Percentiles rank a stretch among this genome's conserved stretches.
Evolutionary conservation across 2,797 vertebrate genomes (phyloP).

Genomic region (Heteromormyrus szaboi): DNA sequence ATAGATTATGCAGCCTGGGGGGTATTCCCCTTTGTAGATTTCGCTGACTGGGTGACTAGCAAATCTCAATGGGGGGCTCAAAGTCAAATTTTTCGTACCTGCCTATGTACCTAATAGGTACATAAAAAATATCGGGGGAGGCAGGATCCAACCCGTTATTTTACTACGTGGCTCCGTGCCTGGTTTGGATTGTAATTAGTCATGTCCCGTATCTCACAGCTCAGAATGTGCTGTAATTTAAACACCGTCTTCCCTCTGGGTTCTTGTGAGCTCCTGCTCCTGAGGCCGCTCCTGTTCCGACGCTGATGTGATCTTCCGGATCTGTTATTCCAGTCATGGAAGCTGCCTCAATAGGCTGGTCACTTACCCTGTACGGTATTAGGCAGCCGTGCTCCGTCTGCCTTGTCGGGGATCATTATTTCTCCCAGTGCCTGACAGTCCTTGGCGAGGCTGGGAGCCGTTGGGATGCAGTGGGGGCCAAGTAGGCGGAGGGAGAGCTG

Average conservation of each 20-base stretch:
- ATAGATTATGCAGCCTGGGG: neutral
- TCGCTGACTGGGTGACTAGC: neutral
- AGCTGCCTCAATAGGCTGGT: neutral
- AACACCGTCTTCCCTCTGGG: neutral
- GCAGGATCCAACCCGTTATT: neutral
- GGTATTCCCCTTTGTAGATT: neutral
- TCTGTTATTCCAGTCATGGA: neutral
- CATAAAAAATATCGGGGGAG: neutral
- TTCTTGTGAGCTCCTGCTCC: neutral
- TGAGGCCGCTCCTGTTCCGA: neutral
- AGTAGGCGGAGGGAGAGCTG: constrained; percentile 10
- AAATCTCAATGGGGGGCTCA: neutral
- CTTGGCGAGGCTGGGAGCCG: neutral
- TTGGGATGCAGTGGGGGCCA: neutral
- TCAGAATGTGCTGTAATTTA: neutral
- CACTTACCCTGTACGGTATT: neutral
- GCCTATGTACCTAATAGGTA: neutral
- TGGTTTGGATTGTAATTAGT: neutral
- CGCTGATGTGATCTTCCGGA: neutral
- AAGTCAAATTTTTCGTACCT: neutral
- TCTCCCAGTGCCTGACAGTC: neutral
- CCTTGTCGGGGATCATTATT: constrained; percentile 17
- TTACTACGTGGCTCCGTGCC: neutral
- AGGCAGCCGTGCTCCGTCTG: neutral
- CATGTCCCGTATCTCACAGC: neutral